A percentile compares a stretch with the other conserved stretches of the same genome.
These are phyloP conservation scores for Chauna torquata DNA, from an alignment of 2,113 vertebrate species.

Conservation along the genomic window DNA sequence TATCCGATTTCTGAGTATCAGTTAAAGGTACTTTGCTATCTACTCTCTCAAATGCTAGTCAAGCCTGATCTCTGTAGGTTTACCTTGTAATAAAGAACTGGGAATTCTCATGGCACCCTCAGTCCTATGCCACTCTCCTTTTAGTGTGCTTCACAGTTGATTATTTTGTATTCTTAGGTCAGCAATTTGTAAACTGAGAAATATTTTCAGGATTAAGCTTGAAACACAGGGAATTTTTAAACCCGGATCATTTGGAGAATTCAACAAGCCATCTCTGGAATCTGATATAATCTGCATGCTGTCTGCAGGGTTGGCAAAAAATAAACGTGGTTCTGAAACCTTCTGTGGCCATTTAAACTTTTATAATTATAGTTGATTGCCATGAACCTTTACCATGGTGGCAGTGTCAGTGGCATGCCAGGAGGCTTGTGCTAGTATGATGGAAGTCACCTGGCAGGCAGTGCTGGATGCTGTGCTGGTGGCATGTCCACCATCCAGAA, in stretches of 20 bases:
- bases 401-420: background rate
- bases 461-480: background rate
- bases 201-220: background rate
- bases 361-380: background rate
- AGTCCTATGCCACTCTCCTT: background rate
- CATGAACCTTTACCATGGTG: background rate
- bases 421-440: background rate
- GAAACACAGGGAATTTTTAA: background rate
- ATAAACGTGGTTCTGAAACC: background rate
- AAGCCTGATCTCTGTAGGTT: background rate
- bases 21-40: background rate
- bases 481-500: background rate
- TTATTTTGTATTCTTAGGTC: background rate
- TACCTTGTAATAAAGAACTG: background rate
- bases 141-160: background rate
- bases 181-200: background rate
- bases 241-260: background rate
- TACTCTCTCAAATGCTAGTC: background rate
- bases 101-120: background rate
- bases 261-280: background rate
- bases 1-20: background rate
- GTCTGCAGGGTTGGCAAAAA: background rate
- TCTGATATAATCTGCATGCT: background rate
- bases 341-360: background rate
- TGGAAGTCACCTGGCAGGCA: background rate